These are phyloP conservation scores for Stegastes partitus DNA, from an alignment of 2,113 vertebrate species.

Conservation along the genomic window DNA sequence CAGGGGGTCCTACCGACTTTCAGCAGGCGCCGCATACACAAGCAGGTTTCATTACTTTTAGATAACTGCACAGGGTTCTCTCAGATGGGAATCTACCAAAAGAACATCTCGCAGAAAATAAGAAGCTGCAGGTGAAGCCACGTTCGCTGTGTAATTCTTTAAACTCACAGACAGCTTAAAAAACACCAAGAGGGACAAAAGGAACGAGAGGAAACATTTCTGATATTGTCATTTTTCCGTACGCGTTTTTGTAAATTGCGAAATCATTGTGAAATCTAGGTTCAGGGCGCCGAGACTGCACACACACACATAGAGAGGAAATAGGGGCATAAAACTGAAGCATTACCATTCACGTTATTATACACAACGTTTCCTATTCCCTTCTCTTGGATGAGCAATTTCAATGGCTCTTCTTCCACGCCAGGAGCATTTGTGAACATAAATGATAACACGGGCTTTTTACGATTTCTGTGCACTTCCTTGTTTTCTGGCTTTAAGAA, in stretches of 20 bases:
- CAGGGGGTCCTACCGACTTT: conserved; percentile 19
- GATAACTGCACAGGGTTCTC: conserved; percentile 52
- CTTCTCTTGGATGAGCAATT: conserved; percentile 81
- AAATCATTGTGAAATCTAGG: conserved; percentile 76
- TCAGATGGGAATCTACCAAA: conserved; percentile 51
- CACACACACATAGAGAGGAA: conserved; percentile 61
- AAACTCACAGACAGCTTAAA: conserved; percentile 70
- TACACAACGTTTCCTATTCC: conserved; percentile 79
- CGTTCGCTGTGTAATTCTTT: conserved; percentile 74
- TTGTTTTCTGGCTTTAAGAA: conserved; percentile 80
- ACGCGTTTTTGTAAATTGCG: conserved; percentile 75
- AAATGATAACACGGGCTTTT: conserved; percentile 82
- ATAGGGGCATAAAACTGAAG: conserved; percentile 76
- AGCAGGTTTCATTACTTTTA: conserved; percentile 66
- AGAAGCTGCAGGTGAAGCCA: conserved; percentile 62
- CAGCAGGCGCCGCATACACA: conserved; percentile 5
- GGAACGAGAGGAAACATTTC: conserved; percentile 56
- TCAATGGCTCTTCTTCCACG: conserved; percentile 75
- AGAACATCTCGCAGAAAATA: conserved; percentile 61
- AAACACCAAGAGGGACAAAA: conserved; percentile 64
- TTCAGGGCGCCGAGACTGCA: conserved; percentile 59
- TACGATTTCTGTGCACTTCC: conserved; percentile 77
- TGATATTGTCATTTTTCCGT: conserved; percentile 65
- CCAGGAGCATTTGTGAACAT: conserved; percentile 79
- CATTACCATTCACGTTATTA: conserved; percentile 83